Percentiles rank a stretch among this genome's conserved stretches.
These are phyloP conservation scores for Ophraella communa DNA, from an alignment of 2,888 invertebrate species.

Conservation along the genomic window DNA sequence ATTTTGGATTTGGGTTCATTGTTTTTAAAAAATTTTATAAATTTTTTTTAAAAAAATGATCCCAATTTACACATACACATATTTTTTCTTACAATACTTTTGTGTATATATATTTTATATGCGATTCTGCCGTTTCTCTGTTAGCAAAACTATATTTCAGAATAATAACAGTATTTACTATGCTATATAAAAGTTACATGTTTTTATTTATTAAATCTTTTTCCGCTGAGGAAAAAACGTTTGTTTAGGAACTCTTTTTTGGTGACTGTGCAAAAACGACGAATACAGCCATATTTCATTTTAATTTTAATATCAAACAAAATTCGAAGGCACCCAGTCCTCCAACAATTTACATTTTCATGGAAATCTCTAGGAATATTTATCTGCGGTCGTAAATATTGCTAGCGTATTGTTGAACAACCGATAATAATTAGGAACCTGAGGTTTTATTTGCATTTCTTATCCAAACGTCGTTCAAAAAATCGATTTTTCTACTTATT, in stretches of 20 bases:
- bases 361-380: no score
- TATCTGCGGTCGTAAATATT: slow-evolving; percentile 31
- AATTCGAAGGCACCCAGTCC: slow-evolving; percentile 61
- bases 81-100: slow-evolving; percentile 56
- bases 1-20: not conserved
- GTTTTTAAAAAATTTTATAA: no score
- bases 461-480: slow-evolving; percentile 50
- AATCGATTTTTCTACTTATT: slow-evolving; percentile 24
- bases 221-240: slow-evolving; percentile 54
- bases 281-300: slow-evolving; percentile 26
- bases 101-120: no score
- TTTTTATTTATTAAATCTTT: slow-evolving; percentile 50
- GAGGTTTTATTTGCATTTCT: slow-evolving; percentile 59
- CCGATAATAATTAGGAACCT: slow-evolving; percentile 59
- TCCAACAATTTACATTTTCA: slow-evolving; percentile 57
- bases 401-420: slow-evolving; percentile 58
- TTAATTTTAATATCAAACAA: no score
- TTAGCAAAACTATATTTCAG: slow-evolving; percentile 59
- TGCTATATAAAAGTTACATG: slow-evolving; percentile 59
- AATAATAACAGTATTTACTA: slow-evolving; percentile 55
- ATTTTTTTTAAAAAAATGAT: not conserved
- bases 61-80: slow-evolving; percentile 55
- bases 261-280: slow-evolving; percentile 27
- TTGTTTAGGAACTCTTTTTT: slow-evolving; percentile 60
- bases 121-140: slow-evolving; percentile 54